A percentile compares a stretch with the other conserved stretches of the same genome.
These are phyloP conservation scores for Cichladusa arquata DNA, from an alignment of 2,113 vertebrate genomes.

Conservation along the genomic window DNA sequence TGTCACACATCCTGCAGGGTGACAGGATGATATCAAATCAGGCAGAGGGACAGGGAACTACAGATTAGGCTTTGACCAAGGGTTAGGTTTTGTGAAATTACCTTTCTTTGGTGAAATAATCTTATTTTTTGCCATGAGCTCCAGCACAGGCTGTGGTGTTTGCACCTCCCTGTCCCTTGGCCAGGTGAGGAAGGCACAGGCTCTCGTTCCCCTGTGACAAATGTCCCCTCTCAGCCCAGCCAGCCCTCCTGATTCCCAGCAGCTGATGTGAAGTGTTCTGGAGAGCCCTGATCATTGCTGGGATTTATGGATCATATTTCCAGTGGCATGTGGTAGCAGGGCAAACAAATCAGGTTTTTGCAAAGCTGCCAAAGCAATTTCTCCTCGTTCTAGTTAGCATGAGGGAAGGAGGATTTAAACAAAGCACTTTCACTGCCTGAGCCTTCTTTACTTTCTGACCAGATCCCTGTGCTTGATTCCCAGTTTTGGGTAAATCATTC, in stretches of 20 bases:
- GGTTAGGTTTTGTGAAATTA: neutral
- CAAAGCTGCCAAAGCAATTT: conserved; percentile 38
- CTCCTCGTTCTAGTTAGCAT: neutral
- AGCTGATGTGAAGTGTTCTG: neutral
- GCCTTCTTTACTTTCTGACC: neutral
- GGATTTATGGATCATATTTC: conserved; percentile 27
- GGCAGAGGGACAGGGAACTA: neutral
- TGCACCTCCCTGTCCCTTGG: neutral
- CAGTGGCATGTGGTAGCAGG: neutral
- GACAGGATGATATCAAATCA: neutral
- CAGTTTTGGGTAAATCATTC: neutral
- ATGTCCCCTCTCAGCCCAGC: neutral
- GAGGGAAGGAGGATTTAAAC: neutral
- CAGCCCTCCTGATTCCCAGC: neutral
- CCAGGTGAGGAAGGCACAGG: neutral
- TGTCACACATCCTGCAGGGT: fast-evolving
- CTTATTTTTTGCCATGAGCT: fast-evolving
- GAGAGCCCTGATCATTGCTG: neutral
- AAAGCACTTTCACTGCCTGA: neutral
- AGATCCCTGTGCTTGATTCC: neutral
- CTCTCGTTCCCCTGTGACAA: neutral
- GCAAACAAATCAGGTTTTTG: conserved; percentile 37
- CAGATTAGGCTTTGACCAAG: neutral
- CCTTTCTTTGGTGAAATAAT: neutral
- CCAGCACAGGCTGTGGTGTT: fast-evolving